Evolutionary conservation across 2,113 vertebrate species (phyloP), one percentile per base, ranked within the genome.

Genomic region (Callopanchax toddi): DNA sequence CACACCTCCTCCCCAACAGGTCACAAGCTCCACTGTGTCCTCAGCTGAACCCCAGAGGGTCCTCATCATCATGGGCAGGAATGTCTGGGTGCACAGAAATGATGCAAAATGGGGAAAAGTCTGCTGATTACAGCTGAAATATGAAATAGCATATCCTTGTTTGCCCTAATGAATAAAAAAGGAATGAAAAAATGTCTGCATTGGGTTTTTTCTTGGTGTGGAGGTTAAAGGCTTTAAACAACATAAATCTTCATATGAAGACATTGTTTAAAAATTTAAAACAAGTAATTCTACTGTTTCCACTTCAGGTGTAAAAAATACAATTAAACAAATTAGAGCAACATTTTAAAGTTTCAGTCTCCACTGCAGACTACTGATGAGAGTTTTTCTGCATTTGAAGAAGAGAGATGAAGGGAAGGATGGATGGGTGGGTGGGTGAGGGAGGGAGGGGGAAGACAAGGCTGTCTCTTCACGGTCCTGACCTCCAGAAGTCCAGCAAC

Each of bases 401-500:
- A 52, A 25, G 59, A 67, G 39, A 50, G 22, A 5, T 45, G 48
- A 32, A 26, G 44, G 29, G 26, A 50, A 22, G 34, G 37, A 17
- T 53, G 53, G 18, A 4, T n/a, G n/a, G n/a, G n/a, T 39, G 50
- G 37, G 21, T 49, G 29, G 25, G 18, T 45, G 22, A 4, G 40
- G 50, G 25, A 18, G 46, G 36, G 43, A 29, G 29, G 22, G 46
- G 45, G 62, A 65, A 62, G 73, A 58, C 10, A 48, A 57, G 60
- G 52, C 71, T 58, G 65, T 63, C 71, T 86, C 82, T 75, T 36
- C 67, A 40, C 71, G 68, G 74, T 39, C 74, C 83, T 90, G 90
- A 90, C 89, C 91, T 92, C 88, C 82, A 89, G 66, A 57, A 78
- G 70, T 86, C 76, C 81, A 82, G 91, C 72, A 92, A 93, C 86